Conservation (phyloP, 2,113 vertebrate species). For the Misgurnus anguillicaudatus region DNA sequence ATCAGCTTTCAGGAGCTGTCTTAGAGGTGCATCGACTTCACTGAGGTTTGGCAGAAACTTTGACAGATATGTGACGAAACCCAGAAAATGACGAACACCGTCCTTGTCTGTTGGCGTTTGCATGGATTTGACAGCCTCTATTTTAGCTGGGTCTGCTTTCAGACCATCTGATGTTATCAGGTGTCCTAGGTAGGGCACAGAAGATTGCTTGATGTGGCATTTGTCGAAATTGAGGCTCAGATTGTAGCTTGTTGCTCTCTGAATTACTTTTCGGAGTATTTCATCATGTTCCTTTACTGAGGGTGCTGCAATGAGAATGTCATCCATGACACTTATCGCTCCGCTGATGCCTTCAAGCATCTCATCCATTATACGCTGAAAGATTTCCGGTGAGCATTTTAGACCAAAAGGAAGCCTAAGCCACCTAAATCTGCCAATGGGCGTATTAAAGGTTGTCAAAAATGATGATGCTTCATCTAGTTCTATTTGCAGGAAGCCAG, state of each 20-base stretch:
- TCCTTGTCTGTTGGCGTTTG: constrained; percentile 33
- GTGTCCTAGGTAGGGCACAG: constrained; percentile 28
- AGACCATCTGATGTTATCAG: constrained; percentile 41
- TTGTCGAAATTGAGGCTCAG: constrained; percentile 37
- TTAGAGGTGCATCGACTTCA: not conserved
- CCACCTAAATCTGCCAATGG: constrained; percentile 32
- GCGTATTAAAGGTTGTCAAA: constrained; percentile 40
- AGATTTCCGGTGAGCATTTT: constrained; percentile 34
- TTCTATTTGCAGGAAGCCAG: constrained; percentile 45
- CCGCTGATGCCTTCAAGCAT: constrained; percentile 35
- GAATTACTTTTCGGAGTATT: constrained; percentile 9
- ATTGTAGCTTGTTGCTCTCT: constrained; percentile 38
- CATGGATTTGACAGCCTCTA: constrained; percentile 25
- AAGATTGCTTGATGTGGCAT: constrained; percentile 8
- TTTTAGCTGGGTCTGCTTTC: constrained; percentile 28
- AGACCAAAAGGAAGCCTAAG: constrained; percentile 35
- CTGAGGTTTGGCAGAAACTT: constrained; percentile 40
- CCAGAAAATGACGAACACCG: constrained; percentile 13
- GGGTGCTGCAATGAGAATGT: constrained; percentile 24
- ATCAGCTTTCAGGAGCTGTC: constrained; percentile 14
- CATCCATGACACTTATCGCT: constrained; percentile 33
- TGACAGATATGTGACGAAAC: constrained; percentile 30
- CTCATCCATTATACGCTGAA: constrained; percentile 24
- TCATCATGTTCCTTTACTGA: constrained; percentile 24
- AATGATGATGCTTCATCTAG: constrained; percentile 40